Percentiles rank a stretch among this genome's conserved stretches.
phyloP scores from a whole-genome alignment of 37 sponge, comb jelly and placozoan species.

The Oscarella lobularis region DNA sequence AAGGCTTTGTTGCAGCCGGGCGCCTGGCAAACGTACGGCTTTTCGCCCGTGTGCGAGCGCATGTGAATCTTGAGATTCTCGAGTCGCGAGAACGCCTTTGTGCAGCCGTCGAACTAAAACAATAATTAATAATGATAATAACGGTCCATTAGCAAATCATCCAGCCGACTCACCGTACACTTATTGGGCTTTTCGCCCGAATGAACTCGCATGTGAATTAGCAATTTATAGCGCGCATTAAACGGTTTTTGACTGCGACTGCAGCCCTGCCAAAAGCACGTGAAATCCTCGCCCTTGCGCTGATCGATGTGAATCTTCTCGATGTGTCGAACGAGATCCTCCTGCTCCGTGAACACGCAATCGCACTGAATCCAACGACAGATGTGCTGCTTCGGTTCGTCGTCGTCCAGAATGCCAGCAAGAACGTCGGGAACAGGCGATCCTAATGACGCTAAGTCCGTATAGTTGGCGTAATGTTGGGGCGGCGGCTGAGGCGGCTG shows the following conservation, averaged over 20 bases:
- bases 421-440: no score
- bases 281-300: constrained; percentile 46
- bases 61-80: constrained; percentile 92
- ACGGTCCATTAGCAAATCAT: not conserved
- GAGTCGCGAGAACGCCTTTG: constrained; percentile 82
- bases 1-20: constrained; percentile 73
- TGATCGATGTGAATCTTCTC: constrained; percentile 69
- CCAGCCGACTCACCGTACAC: constrained; percentile 60
- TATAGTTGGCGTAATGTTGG: no score
- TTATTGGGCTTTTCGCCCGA: constrained; percentile 93
- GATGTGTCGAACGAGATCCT: constrained; percentile 74
- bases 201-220: constrained; percentile 90
- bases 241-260: constrained; percentile 65
- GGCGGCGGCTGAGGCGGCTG: no score
- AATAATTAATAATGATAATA: not conserved
- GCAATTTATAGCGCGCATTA: constrained; percentile 89
- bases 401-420: constrained; percentile 4
- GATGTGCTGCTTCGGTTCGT: constrained; percentile 3
- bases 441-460: no score
- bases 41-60: constrained; percentile 88
- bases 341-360: constrained; percentile 29
- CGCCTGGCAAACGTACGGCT: constrained; percentile 66
- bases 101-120: constrained; percentile 64
- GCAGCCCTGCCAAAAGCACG: constrained; percentile 64
- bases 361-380: constrained; percentile 70